These are phyloP conservation scores for Thera britannica DNA, from an alignment of 2,888 invertebrate genomes.

Conservation along the genomic window DNA sequence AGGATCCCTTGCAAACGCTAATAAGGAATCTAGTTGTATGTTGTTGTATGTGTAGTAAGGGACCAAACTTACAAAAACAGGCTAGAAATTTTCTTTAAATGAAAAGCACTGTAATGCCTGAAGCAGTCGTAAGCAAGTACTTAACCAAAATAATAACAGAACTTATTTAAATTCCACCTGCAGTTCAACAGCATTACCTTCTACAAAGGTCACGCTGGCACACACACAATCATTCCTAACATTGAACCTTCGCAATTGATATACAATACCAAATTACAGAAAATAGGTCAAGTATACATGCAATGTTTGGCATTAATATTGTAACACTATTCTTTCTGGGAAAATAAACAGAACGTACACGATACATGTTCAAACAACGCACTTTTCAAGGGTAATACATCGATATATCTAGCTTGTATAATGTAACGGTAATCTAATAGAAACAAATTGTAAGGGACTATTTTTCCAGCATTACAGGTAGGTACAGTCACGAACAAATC, in stretches of 20 bases:
- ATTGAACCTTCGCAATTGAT: conserved; percentile 40
- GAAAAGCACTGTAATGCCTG: not conserved
- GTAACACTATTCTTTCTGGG: conserved; percentile 29
- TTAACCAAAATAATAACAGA: conserved; percentile 1
- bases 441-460: no score
- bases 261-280: conserved; percentile 31
- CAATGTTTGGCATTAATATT: conserved; percentile 36
- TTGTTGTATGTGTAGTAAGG: no score
- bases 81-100: not conserved
- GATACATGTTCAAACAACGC: conserved; percentile 9
- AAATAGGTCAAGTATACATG: conserved; percentile 48
- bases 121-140: not conserved
- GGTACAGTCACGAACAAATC: no score
- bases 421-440: no score
- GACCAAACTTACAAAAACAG: no score
- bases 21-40: no score
- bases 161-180: conserved; percentile 31
- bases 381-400: conserved; percentile 14
- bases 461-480: no score
- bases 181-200: conserved; percentile 35
- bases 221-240: conserved; percentile 32
- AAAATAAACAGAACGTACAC: conserved; percentile 8
- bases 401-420: not conserved
- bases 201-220: conserved; percentile 35
- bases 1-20: no score